Percentiles rank a stretch among this genome's conserved stretches.
Evolutionary conservation across 2,113 vertebrate genomes (phyloP).

Genomic region (Toxotes jaculatrix): DNA sequence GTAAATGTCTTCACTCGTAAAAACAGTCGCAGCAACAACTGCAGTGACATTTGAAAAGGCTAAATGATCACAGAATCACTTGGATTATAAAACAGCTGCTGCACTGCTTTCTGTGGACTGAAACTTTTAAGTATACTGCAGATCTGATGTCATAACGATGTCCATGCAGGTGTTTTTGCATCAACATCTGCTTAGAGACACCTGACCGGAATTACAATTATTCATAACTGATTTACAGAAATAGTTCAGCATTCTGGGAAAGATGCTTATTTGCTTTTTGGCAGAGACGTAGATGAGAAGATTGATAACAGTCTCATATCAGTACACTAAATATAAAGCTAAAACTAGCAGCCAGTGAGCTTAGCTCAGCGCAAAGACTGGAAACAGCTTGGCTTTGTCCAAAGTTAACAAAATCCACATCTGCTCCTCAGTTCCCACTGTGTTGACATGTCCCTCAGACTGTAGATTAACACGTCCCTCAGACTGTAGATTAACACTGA

Average conservation of each 20-base stretch:
- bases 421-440: background rate
- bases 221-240: background rate
- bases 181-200: background rate
- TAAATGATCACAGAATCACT: constrained; percentile 16
- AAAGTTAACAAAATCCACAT: background rate
- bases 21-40: background rate
- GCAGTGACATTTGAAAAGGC: constrained; percentile 51
- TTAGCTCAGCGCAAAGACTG: constrained; percentile 3
- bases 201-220: background rate
- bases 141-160: background rate
- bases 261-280: background rate
- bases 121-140: constrained; percentile 3
- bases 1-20: constrained; percentile 37
- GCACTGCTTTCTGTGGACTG: constrained; percentile 6
- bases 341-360: background rate
- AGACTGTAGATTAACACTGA: background rate
- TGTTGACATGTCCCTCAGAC: background rate
- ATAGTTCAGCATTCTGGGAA: background rate
- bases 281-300: background rate
- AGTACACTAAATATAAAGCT: background rate
- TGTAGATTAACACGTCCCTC: background rate
- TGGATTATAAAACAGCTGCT: constrained; percentile 15
- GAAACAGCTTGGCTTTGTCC: background rate
- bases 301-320: background rate
- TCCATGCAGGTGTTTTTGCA: background rate